These are phyloP conservation scores for Cynopterus brachyotis DNA, from an alignment of 2,113 vertebrate species.

Conservation along the genomic window DNA sequence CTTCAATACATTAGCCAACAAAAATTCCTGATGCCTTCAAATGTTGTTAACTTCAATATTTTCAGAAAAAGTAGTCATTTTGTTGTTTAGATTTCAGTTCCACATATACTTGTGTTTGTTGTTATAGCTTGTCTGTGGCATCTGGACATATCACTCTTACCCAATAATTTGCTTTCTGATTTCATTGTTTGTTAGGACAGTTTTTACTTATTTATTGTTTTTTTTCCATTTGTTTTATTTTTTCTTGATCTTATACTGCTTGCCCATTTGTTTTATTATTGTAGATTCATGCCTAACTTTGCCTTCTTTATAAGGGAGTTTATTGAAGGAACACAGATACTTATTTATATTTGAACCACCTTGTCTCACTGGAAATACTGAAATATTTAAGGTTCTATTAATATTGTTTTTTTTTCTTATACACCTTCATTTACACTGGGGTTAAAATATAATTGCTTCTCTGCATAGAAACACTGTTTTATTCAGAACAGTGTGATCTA, in stretches of 20 bases:
- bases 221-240: not conserved
- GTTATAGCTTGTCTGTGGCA: not conserved
- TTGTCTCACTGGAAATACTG: not conserved
- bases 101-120: not conserved
- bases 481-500: not conserved
- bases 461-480: not conserved
- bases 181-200: not conserved
- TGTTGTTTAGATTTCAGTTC: not conserved
- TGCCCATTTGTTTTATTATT: not conserved
- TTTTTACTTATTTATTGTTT: not conserved
- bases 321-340: not conserved
- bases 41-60: not conserved
- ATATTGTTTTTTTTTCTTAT: not conserved
- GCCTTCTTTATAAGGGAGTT: not conserved
- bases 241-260: not conserved
- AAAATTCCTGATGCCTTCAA: not conserved
- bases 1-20: not conserved
- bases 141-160: not conserved
- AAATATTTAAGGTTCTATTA: not conserved
- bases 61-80: not conserved
- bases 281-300: not conserved
- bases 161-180: not conserved
- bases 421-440: not conserved
- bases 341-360: not conserved
- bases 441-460: not conserved